Evolutionary conservation across 2,797 vertebrate genomes (phyloP).

Genomic region (Eulemur mongoz): DNA sequence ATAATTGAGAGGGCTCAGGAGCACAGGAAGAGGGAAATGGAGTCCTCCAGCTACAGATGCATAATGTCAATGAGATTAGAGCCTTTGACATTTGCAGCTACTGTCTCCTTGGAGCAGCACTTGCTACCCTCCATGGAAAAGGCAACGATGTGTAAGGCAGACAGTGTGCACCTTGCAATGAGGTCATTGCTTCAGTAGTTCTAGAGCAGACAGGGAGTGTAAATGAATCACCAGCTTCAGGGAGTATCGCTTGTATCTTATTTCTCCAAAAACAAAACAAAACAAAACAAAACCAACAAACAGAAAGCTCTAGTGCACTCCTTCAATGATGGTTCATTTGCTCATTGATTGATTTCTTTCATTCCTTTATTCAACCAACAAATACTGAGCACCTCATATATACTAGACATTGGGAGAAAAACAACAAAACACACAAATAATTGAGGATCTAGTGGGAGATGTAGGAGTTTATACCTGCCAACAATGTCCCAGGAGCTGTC

Average conservation of each 20-base stretch:
- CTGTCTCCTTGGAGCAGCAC: background rate
- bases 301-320: no score
- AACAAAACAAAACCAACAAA: background rate
- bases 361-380: background rate
- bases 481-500: background rate
- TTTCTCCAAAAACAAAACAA: background rate
- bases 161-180: accelerated
- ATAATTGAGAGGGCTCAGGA: background rate
- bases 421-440: background rate
- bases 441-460: no score
- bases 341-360: background rate
- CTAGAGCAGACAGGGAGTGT: background rate
- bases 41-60: background rate
- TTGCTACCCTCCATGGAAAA: background rate
- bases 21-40: background rate
- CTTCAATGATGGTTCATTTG: background rate
- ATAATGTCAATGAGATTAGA: background rate
- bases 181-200: background rate
- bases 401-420: background rate
- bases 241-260: background rate
- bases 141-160: background rate
- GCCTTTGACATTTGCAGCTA: background rate
- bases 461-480: background rate
- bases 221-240: background rate
- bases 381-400: background rate